Evolutionary conservation across 35 echinoderm and acorn worm species (phyloP), one percentile per base, ranked within the genome.

Genomic region (Apostichopus japonicus): DNA sequence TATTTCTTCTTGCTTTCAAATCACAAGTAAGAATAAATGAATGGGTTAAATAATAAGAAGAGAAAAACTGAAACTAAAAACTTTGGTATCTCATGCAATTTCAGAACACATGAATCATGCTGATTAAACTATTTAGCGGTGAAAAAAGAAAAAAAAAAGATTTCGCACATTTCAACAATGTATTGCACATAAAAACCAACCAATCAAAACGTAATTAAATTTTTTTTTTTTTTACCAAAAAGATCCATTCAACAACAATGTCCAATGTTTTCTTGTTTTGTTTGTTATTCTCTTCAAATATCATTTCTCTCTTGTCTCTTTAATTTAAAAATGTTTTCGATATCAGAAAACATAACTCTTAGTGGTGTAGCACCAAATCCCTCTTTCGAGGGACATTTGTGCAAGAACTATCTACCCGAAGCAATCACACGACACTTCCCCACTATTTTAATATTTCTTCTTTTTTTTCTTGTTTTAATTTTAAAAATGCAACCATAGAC

Each of bases 61-160:
- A 15, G 8, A 67, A 67, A 67, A 67, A 67, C 33, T 84, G 56
- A 84, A 65, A 89, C 24, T 89, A 57, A 89, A 89, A 87, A 89
- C 86, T 89, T 89, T 89, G 86, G 86, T 89, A 89, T 89, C 63
- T 89, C 86, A 89, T 89, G 86, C 86, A 89, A 89, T 89, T 89
- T 89, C 86, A 89, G 62, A 65, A 63, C 86, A 89, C 62, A 65
- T 89, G 71, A 56, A 57, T 84, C 86, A 89, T 89, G 86, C 86
- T 24, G 61, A 89, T 89, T 19, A 89, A 24, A 89, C 61, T 89
- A 82, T 54, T 44, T 72, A 89, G 44, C 86, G 23, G 63, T 65
- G 21, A 72, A 54, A 24, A 65, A 65, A n/a, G n/a, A n/a, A 72
- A 65, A 65, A 17, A 71, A 44, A 67, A 17, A 67, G 67, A 89